Base-by-base conservation (phyloP, 2,888 invertebrate species). In the Halictus ligatus region DNA sequence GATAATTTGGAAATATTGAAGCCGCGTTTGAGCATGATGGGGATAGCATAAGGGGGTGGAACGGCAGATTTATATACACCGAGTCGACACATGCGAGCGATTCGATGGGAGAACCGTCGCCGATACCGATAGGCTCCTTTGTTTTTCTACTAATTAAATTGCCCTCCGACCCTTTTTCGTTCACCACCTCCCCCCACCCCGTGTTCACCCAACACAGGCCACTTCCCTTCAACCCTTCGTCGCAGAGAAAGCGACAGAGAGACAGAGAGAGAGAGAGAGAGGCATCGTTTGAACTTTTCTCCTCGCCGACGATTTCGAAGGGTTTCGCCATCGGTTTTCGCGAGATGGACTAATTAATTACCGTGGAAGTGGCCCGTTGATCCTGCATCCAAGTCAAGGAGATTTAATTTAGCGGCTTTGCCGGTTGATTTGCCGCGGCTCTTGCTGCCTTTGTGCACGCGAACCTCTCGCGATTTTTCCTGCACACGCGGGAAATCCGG, bases 1-100 rank as follows among this genome's bases (percentile, higher is more conserved):
- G 93, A 92, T 94, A 94, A 94, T 95, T 94, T 93, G 92, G 93
- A 95, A 94, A 94, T 94, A 95, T 94, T 93, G 89, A 89, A 88
- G 75, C 78, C 15, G 60, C 64, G 73, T 74, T 64, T 43, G 58
- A 74, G 80, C 72, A 78, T 78, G 58, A 84, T 25, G 78, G 74
- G 54, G 72, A 73, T 48, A 58, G 64, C 12, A 58, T 35, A 18
- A 18, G 50, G 72, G 21, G 35, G 64, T 10, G 15, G 40, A 18
- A 6, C 25, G 77, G 72, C 83, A 85, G 88, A 90, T 91, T 91
- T 90, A 90, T 89, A 81, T 80, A 84, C 81, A 87, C 86, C n/a
- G 54, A 67, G 35, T 78, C 80, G 29, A 35, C 29, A 54, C 76
- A 76, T 88, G 82, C 81, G 89, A 87, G 78, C 71, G 88, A 54